Evolutionary conservation across 64 coral and sea anemone genomes (phyloP), one percentile per base, ranked within the genome.

Genomic region (Actinia tenebrosa): DNA sequence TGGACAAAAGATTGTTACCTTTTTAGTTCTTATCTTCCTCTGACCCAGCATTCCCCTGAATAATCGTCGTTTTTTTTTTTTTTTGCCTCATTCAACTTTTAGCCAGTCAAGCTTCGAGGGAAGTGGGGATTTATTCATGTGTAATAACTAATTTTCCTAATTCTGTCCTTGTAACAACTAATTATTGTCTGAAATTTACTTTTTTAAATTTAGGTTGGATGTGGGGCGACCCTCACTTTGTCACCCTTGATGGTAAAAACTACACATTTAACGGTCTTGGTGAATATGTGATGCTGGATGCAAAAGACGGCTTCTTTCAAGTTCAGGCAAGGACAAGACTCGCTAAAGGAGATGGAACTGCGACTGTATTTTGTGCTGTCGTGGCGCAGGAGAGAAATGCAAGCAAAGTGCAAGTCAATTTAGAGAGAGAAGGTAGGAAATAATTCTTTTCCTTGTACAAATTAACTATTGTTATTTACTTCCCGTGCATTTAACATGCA

Each of bases 181-280:
- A 47, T 47, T 47, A n/a, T 47, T 47, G 46, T 47, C 46, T 6
- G 6, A 47, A n/a, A n/a, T n/a, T n/a, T n/a, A n/a, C n/a, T n/a
- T n/a, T n/a, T n/a, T n/a, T n/a, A n/a, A 0, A 37, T 37, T 37
- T 37, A 90, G 88, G 88, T 72, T 90, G 88, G 88, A 66, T 90
- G 52, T 90, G 88, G 88, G 88, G 88, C 26, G 88, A 89, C 68
- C 88, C 88, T 54, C 88, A 89, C 47, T 85, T 89, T 26, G 88
- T 89, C 52, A 89, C 88, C 4, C 71, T 89, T 43, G 88, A 89
- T 56, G 82, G 68, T 44, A 89, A 71, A 60, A 89, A 84, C 88
- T 89, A 89, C 82, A 89, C 88, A 9, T 89, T 89, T 23, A 89
- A 89, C 54, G 87, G 87, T 45, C 78, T 89, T 22, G 87, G 87